Percentiles rank a stretch among this genome's conserved stretches.
phyloP scores from a whole-genome alignment of 2,888 invertebrate genomes.

The Melanchra persicariae region DNA sequence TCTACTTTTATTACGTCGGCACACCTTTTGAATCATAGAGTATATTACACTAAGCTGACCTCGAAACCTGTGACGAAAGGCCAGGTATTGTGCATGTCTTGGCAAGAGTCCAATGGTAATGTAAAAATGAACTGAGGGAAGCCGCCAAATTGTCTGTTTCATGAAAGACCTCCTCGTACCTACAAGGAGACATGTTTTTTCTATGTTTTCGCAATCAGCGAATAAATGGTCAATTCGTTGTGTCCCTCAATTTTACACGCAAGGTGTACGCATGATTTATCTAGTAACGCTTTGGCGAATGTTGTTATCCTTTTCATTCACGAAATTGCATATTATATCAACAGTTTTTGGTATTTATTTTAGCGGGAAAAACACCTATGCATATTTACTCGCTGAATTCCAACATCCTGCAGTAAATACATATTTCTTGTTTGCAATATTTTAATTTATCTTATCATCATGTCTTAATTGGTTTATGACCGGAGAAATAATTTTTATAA shows the following conservation, averaged over 20 bases:
- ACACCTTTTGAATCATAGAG: constrained; percentile 44
- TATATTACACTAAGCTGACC: constrained; percentile 69
- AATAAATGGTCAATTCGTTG: constrained; percentile 54
- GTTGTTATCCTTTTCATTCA: constrained; percentile 26
- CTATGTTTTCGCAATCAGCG: constrained; percentile 38
- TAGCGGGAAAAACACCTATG: constrained; percentile 20
- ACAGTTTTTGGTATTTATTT: constrained; percentile 23
- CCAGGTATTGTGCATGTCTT: constrained; percentile 78
- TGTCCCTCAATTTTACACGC: constrained; percentile 53
- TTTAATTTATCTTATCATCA: constrained; percentile 55
- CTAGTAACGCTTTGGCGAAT: constrained; percentile 26
- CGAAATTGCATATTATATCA: constrained; percentile 11
- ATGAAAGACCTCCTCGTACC: constrained; percentile 49
- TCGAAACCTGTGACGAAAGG: constrained; percentile 77
- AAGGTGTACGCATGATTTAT: constrained; percentile 29
- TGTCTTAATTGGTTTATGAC: constrained; percentile 19
- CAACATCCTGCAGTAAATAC: constrained; percentile 36
- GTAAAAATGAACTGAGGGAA: constrained; percentile 73
- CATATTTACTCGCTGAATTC: constrained; percentile 31
- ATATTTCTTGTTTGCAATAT: constrained; percentile 27
- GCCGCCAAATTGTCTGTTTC: constrained; percentile 69
- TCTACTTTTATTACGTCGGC: constrained; percentile 28
- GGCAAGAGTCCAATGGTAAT: constrained; percentile 81
- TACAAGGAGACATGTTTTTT: constrained; percentile 49
- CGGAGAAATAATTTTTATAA: constrained; percentile 9